Percentiles rank a stretch among this genome's conserved stretches.
phyloP scores from a whole-genome alignment of 2,888 invertebrate genomes.

The Drosophila falleni region DNA sequence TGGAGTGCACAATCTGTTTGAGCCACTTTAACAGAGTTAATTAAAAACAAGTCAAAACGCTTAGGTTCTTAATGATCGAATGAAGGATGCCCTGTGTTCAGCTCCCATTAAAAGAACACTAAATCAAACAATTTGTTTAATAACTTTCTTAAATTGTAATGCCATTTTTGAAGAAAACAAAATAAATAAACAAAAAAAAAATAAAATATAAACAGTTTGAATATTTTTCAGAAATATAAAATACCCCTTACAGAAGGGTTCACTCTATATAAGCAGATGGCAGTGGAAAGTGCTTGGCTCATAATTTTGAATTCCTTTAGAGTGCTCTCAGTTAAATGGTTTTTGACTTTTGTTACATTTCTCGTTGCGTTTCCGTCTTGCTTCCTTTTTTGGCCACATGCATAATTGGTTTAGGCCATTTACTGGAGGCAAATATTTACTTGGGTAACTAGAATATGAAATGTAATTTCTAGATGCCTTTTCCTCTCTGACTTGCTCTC shows the following conservation, averaged over 20 bases:
- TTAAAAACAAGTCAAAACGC: slow-evolving; percentile 48
- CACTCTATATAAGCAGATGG: not conserved
- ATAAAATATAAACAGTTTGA: not conserved
- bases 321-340: slow-evolving; percentile 41
- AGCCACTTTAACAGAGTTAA: slow-evolving; percentile 54
- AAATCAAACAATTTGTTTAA: not conserved
- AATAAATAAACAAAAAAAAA: too few species aligned
- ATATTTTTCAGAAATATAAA: not conserved
- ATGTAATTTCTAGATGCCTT: slow-evolving; percentile 33
- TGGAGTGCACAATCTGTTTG: slow-evolving; percentile 43
- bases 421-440: slow-evolving; percentile 40
- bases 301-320: not conserved
- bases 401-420: slow-evolving; percentile 64
- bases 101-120: too few species aligned
- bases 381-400: slow-evolving; percentile 10
- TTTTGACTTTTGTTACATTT: slow-evolving; percentile 9
- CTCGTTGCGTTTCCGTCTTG: slow-evolving; percentile 6
- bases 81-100: not conserved
- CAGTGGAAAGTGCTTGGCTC: not conserved
- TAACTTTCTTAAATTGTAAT: not conserved
- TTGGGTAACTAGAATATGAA: slow-evolving; percentile 24
- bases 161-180: too few species aligned
- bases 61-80: not conserved
- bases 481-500: not conserved
- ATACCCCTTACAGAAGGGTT: not conserved